phyloP scores from a whole-genome alignment of 92 coral and sea anemone genomes.

The Virgularia gustaviana region DNA sequence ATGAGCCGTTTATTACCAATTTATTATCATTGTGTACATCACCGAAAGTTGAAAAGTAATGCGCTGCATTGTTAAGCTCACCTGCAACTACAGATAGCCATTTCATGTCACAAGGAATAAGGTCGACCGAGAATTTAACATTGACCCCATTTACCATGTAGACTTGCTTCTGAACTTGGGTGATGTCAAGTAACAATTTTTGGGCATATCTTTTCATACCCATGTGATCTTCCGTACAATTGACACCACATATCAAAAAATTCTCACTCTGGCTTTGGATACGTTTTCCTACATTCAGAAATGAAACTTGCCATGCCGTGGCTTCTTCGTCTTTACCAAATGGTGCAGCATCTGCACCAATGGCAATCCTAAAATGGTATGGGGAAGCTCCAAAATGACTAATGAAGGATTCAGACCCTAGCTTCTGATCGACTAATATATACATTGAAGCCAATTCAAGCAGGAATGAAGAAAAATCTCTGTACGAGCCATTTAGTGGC shows the following conservation, averaged over 20 bases:
- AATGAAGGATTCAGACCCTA: constrained; percentile 43
- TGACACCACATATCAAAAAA: constrained; percentile 59
- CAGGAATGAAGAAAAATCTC: constrained; percentile 47
- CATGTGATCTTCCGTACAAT: constrained; percentile 50
- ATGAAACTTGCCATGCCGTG: constrained; percentile 43
- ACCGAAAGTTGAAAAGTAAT: constrained; percentile 27
- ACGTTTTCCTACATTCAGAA: constrained; percentile 45
- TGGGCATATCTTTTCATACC: constrained; percentile 40
- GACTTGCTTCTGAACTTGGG: constrained; percentile 15
- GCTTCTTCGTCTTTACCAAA: constrained; percentile 33
- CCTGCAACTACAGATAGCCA: constrained; percentile 32
- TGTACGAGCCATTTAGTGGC: constrained; percentile 45
- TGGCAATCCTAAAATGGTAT: constrained; percentile 46
- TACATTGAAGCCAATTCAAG: constrained; percentile 52
- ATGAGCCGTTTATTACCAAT: constrained; percentile 27
- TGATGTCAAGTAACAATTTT: constrained; percentile 47
- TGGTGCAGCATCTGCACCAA: constrained; percentile 55
- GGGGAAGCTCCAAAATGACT: constrained; percentile 36
- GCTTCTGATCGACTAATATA: constrained; percentile 38
- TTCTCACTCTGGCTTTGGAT: constrained; percentile 50
- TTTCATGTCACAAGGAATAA: constrained; percentile 38
- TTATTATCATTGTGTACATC: constrained; percentile 41
- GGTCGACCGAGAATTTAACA: constrained; percentile 36
- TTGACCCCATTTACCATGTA: constrained; percentile 11
- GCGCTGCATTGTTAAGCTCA: constrained; percentile 35